Evolutionary conservation across 2,888 invertebrate species (phyloP), one percentile per base, ranked within the genome.

Genomic region (Eledona agricola): DNA sequence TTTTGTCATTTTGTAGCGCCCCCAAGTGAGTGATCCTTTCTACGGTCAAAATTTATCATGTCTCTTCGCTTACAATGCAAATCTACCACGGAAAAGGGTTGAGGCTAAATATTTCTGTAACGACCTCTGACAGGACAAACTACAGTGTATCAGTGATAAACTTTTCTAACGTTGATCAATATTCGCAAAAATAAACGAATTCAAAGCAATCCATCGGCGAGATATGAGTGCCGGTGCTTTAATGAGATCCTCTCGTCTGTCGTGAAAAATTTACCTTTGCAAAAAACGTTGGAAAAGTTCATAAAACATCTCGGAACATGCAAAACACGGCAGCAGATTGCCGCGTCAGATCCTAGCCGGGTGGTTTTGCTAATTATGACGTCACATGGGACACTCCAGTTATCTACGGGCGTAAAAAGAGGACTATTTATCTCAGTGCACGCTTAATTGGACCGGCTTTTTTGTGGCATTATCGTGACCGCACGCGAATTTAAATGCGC

Each of bases 151-250:
- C n/a, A n/a, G n/a, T n/a, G n/a, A n/a, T n/a, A n/a, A n/a, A n/a
- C n/a, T n/a, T n/a, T n/a, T n/a, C n/a, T n/a, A n/a, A n/a, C n/a
- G n/a, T 54, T 55, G 60, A 63, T 66, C 66, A 65, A 66, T 66
- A 66, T 66, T 62, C 66, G 63, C 59, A 53, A 56, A n/a, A 34
- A 34, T 34, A 7, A 34, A 19, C 19, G 19, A 37, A 37, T 37
- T 13, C 12, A 10, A 25, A 22, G 11, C 16, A 19, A 34, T 34
- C 20, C 10, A 25, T 35, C 20, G 26, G 23, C 5, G 26, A 26
- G 26, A 26, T 10, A 26, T 26, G 19, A 10, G 15, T 31, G 35
- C 7, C 20, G 19, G n/a, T n/a, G n/a, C n/a, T n/a, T 35, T 35
- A 35, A 35, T 35, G 35, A 35, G 35, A 20, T 35, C 29, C 7